Percentiles rank a stretch among this genome's conserved stretches.
These are phyloP conservation scores for Hipparchia sbordonii DNA, from an alignment of 2,888 invertebrate species.

Conservation along the genomic window DNA sequence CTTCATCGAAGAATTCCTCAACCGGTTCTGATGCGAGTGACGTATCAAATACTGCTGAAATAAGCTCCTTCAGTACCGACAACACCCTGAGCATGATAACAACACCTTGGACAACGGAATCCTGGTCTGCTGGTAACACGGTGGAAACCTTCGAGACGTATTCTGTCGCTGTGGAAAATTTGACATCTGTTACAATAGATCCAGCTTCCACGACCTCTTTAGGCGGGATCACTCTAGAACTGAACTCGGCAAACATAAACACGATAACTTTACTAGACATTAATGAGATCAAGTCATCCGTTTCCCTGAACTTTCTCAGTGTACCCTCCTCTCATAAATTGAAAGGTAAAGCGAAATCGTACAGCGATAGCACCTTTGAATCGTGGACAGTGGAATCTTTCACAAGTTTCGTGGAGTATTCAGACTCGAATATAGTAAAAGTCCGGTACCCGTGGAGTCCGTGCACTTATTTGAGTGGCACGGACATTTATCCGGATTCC, in stretches of 20 bases:
- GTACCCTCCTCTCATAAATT: background rate
- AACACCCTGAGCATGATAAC: conserved; percentile 59
- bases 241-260: conserved; percentile 33
- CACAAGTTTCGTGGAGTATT: conserved; percentile 42
- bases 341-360: background rate
- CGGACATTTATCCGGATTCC: conserved; percentile 56
- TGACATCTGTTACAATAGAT: conserved; percentile 29
- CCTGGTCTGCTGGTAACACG: conserved; percentile 41
- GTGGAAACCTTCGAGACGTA: background rate
- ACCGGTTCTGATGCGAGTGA: conserved; percentile 13
- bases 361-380: conserved; percentile 40
- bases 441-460: conserved; percentile 56
- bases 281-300: conserved; percentile 1
- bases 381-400: conserved; percentile 58
- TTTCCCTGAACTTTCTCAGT: conserved; percentile 9
- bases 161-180: background rate
- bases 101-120: conserved; percentile 59
- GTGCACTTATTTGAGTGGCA: conserved; percentile 37
- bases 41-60: background rate
- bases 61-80: conserved; percentile 35
- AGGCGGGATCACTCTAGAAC: conserved; percentile 29
- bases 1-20: conserved; percentile 10
- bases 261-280: conserved; percentile 32
- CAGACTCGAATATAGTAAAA: conserved; percentile 33
- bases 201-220: conserved; percentile 48